Conservation (phyloP, 2,797 vertebrate genomes). For the Rhabdomys pumilio region DNA sequence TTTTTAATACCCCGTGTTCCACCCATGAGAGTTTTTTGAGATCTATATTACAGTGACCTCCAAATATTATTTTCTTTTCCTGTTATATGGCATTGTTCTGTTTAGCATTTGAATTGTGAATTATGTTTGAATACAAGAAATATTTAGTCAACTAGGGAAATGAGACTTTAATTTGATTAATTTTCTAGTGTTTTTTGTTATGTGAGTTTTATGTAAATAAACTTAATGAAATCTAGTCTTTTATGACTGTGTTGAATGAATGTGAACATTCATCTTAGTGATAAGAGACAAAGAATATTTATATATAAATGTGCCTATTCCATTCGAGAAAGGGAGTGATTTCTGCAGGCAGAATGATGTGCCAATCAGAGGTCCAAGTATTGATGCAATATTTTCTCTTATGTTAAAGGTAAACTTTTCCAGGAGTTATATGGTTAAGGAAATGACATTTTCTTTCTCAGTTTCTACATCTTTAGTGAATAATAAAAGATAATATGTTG, state of each 20-base stretch:
- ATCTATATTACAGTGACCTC: background rate
- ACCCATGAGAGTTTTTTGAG: background rate
- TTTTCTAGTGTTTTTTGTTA: background rate
- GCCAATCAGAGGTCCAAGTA: background rate
- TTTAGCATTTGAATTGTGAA: background rate
- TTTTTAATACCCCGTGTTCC: background rate
- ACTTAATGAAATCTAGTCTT: background rate
- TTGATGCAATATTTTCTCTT: background rate
- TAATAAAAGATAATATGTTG: background rate
- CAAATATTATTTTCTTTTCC: background rate
- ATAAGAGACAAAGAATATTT: background rate
- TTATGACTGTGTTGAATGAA: slow-evolving; percentile 9
- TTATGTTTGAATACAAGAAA: background rate
- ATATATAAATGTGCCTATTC: background rate
- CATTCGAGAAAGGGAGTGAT: background rate
- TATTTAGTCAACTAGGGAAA: background rate
- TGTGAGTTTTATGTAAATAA: background rate
- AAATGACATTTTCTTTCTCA: background rate
- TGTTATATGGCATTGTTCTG: background rate
- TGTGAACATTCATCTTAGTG: background rate
- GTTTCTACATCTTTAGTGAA: background rate
- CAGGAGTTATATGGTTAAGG: background rate
- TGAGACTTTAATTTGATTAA: background rate
- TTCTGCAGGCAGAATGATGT: background rate
- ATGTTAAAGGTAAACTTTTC: background rate